Evolutionary conservation across 2,113 vertebrate species (phyloP).

Genomic region (Tautogolabrus adspersus): DNA sequence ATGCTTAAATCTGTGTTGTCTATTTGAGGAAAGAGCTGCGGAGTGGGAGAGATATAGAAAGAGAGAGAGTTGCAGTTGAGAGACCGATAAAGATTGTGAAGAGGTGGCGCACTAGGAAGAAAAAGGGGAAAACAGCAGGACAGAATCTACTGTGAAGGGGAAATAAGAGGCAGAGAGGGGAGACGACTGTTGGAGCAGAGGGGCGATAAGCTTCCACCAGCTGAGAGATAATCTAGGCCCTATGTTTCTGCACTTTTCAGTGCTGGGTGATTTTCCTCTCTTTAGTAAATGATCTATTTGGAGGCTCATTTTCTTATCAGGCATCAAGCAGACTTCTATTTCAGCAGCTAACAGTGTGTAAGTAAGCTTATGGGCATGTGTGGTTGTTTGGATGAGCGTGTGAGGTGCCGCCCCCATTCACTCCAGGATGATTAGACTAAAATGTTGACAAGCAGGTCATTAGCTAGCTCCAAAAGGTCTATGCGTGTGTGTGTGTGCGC

Average conservation of each 20-base stretch:
- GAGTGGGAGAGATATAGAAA: neutral
- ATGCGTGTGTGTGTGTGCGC: neutral
- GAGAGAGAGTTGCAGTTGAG: neutral
- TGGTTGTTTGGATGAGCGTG: conserved; percentile 16
- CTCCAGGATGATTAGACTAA: conserved; percentile 55
- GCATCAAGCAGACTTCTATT: conserved; percentile 65
- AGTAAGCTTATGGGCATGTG: conserved; percentile 51
- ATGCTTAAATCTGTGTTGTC: neutral
- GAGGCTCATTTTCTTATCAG: conserved; percentile 68
- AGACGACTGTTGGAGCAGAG: conserved; percentile 25
- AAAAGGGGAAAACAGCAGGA: neutral
- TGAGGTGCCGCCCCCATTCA: conserved; percentile 51
- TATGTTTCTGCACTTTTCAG: conserved; percentile 49
- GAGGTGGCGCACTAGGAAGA: neutral
- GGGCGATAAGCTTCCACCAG: conserved; percentile 49
- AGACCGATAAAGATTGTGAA: conserved; percentile 22
- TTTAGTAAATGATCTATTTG: conserved; percentile 66
- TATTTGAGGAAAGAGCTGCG: neutral
- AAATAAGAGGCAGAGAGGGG: conserved; percentile 20
- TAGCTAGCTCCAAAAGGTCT: conserved; percentile 37
- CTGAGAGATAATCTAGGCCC: conserved; percentile 62
- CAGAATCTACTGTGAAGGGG: conserved; percentile 11
- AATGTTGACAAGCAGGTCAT: conserved; percentile 71
- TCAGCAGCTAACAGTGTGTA: conserved; percentile 56
- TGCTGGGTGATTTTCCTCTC: conserved; percentile 51